Evolutionary conservation across 2,888 invertebrate genomes (phyloP), one percentile per base, ranked within the genome.

Genomic region (Hyposoter dolosus): DNA sequence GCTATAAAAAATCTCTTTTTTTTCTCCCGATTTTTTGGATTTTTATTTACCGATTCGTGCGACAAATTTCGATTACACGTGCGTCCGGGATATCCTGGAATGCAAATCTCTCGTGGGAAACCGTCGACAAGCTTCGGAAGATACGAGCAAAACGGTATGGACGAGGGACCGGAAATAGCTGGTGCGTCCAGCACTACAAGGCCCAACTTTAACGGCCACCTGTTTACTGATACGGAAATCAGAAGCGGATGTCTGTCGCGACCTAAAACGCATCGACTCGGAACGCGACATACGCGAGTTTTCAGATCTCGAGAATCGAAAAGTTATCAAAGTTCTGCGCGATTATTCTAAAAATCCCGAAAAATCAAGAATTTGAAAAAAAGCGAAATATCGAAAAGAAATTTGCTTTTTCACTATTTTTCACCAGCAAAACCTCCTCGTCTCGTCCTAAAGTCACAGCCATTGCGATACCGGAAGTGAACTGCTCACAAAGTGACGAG

Each of bases 161-260:
- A 47, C 28, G 80, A 77, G 75, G 68, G 17, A 82, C n/a, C 86
- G 86, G 86, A 86, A 86, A 71, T 82, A 82, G 84, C 79, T 76
- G 79, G 83, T 87, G 40, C 40, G 87, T 72, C 83, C 81, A 72
- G 65, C 56, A 53, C 78, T 71, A 83, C 82, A 69, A 74, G 83
- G 53, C 40, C 1, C 76, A 53, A 76, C 71, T 80, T 88, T 84
- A 88, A 89, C 89, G 89, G 87, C 88, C 89, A 89, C 88, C 89
- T 89, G 89, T 88, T 88, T 76, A 76, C 88, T 88, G 89, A 89
- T 89, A 93, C 90, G 91, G 92, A 93, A 93, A 93, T 93, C 93
- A 93, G 92, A 93, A 93, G 91, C 94, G 94, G 94, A 94, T 93
- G 92, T 92, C 91, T 91, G 91, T 84, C 91, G 88, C 89, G 89